Base-by-base conservation (phyloP, 2,888 invertebrate species). In the Chironomus tentans region DNA sequence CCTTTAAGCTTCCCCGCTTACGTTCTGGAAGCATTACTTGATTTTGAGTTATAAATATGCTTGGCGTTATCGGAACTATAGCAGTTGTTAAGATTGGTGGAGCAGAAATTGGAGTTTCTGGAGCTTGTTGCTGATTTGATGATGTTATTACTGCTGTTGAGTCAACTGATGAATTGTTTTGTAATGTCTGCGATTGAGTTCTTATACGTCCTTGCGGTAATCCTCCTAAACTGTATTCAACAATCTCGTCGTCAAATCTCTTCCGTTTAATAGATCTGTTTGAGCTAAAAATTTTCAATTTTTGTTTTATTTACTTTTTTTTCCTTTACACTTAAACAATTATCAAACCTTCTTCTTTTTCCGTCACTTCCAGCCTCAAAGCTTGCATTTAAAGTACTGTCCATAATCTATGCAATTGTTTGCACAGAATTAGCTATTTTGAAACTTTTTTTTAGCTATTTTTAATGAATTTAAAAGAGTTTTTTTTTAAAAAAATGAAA, bases 161-260 rank as follows among this genome's bases (percentile, higher is more conserved):
- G 77, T 74, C 74, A 65, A 68, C 24, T 15, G n/a, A n/a, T n/a
- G 74, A 68, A 24, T n/a, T 24, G 2, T 15, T 21, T 24, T 21
- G 74, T 22, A 68, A 68, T 22, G 74, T 62, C 12, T 83, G 77
- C 88, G 88, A 70, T 18, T 70, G 68, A 50, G 65, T 68, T 15
- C 70, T 15, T n/a, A 70, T 28, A 15, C 69, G 56, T 80, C 81
- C 24, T 79, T 81, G 76, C 87, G 90, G 0, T 90, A 89, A 79
- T 71, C 91, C 90, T 71, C 91, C 90, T 77, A 93, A 84, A 82
- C 94, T 94, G 79, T 94, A 95, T 80, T 98, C 97, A 0, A 98
- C 97, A 77, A 98, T 86, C 84, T 98, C 98, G 87, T 98, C 98
- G 82, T 98, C 98, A 84, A 98, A 98, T 80, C 97, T 92, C 80